phyloP scores from a whole-genome alignment of 2,113 vertebrate genomes.

The Athene noctua region DNA sequence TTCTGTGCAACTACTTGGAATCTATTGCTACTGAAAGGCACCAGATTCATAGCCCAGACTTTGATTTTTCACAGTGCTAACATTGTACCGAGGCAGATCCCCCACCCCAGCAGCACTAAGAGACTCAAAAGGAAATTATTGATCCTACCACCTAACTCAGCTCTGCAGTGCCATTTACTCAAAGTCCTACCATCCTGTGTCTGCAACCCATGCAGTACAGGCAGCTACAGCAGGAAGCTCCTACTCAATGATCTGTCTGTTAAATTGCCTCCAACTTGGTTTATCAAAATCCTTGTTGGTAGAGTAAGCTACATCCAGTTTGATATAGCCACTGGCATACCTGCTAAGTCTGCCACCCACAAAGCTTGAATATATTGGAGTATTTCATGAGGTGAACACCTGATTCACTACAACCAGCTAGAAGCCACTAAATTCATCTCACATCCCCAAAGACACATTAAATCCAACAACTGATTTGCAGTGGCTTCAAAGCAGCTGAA shows the following conservation, averaged over 20 bases:
- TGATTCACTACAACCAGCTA: not conserved
- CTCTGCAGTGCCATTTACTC: not conserved
- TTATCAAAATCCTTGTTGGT: not conserved
- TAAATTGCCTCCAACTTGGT: not conserved
- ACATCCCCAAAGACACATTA: not conserved
- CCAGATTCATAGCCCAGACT: not conserved
- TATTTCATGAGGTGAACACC: not conserved
- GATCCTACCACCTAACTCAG: not conserved
- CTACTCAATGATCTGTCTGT: not conserved
- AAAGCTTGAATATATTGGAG: not conserved
- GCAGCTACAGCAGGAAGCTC: not conserved
- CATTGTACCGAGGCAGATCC: not conserved
- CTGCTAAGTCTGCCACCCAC: not conserved
- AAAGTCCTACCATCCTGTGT: not conserved
- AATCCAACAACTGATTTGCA: slow-evolving; percentile 24
- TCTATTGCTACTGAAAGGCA: not conserved
- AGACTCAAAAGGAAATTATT: not conserved
- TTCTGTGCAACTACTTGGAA: not conserved
- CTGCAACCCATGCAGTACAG: not conserved
- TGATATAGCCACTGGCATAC: not conserved
- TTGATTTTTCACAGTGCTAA: not conserved
- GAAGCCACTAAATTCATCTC: not conserved
- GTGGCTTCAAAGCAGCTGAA: slow-evolving; percentile 15
- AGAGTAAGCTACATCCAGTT: not conserved
- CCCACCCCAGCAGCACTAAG: not conserved